Base-by-base conservation (phyloP, 2,113 vertebrate genomes). In the Takifugu bimaculatus region DNA sequence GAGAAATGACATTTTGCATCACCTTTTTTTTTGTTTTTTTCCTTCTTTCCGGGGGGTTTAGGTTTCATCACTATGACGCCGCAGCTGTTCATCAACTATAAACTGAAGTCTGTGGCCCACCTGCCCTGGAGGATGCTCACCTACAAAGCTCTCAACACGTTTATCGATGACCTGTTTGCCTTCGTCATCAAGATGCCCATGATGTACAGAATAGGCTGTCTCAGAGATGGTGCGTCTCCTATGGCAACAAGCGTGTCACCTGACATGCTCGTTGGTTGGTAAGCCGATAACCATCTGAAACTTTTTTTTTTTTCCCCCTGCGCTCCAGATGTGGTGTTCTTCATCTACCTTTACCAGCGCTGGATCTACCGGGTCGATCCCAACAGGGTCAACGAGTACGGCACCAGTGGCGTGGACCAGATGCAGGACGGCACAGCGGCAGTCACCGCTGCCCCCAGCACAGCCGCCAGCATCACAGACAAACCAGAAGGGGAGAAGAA, bases 101-200 rank as follows among this genome's bases (percentile, higher is more conserved):
- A 98, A 89, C 91, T 97, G 91, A 94, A 98, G 86, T 98, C 95
- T 4, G 95, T 98, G 54, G 95, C 95, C 43, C 95, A 97, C 82
- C 91, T 98, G 85, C 95, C 95, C 0, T 98, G 95, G 95, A 91
- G 95, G 82, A 97, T 98, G 95, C 91, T 98, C 60, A 98, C 94
- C 72, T 98, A 98, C 90, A 98, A 98, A 82, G 95, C 95, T 27
- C 92, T 98, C 65, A 98, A 98, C 83, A 98, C 95, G 32, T 98
- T 98, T 86, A 98, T 98, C 1, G 95, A 98, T 14, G 95, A 98
- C 85, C 90, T 98, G 77, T 98, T 98, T 55, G 95, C 95, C 83
- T 98, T 98, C 0, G 95, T 98, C 89, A 97, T 98, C 89, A 96
- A 93, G 89, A 98, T 96, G 94, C 95, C 95, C 26, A 95, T 98